These are phyloP conservation scores for Myotis vivesi DNA, from an alignment of 2,797 vertebrate species.

Conservation along the genomic window DNA sequence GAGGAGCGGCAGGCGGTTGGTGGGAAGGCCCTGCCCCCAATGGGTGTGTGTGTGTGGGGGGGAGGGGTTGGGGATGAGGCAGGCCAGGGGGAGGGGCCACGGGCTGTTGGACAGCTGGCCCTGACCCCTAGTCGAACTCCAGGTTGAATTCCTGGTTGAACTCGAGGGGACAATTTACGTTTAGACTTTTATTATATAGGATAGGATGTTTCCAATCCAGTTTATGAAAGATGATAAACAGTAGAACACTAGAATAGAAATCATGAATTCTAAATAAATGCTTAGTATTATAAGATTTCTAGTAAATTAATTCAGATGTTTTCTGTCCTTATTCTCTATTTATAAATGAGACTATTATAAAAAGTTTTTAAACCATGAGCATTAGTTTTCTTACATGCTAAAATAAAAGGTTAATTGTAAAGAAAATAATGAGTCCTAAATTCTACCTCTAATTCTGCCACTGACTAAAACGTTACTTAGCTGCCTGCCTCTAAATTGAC, in stretches of 20 bases:
- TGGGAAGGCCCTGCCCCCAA: too few species aligned
- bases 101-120: too few species aligned
- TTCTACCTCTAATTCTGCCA: slow-evolving; percentile 8
- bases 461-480: slow-evolving; percentile 28
- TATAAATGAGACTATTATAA: background rate
- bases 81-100: too few species aligned
- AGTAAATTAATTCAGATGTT: background rate
- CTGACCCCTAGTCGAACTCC: too few species aligned
- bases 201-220: background rate
- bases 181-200: too few species aligned
- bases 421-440: background rate
- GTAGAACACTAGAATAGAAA: background rate
- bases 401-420: background rate
- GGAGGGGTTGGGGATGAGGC: too few species aligned
- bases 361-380: background rate
- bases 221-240: slow-evolving; percentile 25
- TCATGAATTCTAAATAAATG: background rate
- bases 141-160: too few species aligned
- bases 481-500: background rate
- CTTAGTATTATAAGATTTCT: background rate
- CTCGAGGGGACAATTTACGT: too few species aligned
- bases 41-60: too few species aligned
- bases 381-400: background rate
- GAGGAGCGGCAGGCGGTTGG: too few species aligned
- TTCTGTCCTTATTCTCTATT: background rate